phyloP scores from a whole-genome alignment of 2,797 vertebrate species.

The Micropoecilia bifurca region DNA sequence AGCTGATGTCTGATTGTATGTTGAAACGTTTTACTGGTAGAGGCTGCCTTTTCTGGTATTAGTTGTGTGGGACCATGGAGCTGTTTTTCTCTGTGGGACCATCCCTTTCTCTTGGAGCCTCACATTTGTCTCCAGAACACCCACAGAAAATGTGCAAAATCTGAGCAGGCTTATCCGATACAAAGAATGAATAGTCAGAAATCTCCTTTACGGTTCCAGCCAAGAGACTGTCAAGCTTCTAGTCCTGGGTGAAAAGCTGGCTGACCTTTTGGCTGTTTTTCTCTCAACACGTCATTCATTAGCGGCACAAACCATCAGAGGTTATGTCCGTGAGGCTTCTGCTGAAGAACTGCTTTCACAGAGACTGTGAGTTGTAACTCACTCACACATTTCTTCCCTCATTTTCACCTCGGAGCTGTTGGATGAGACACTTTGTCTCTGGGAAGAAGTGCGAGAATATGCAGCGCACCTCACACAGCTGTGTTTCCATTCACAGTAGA shows the following conservation, averaged over 20 bases:
- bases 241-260: constrained; percentile 38
- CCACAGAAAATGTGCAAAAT: constrained; percentile 58
- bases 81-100: constrained; percentile 50
- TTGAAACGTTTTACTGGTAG: constrained; percentile 9
- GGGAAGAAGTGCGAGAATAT: constrained; percentile 13
- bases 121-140: constrained; percentile 61
- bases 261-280: constrained; percentile 36
- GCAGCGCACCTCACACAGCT: neutral
- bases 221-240: constrained; percentile 38
- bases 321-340: constrained; percentile 29
- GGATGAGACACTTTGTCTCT: neutral
- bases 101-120: constrained; percentile 25
- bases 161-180: constrained; percentile 34
- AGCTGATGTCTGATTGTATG: constrained; percentile 16
- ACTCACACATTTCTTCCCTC: constrained; percentile 11
- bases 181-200: constrained; percentile 21
- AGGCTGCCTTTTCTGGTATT: constrained; percentile 5
- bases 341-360: constrained; percentile 23
- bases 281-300: constrained; percentile 46
- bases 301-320: constrained; percentile 43
- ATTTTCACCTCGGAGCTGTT: neutral
- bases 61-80: constrained; percentile 37
- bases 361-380: constrained; percentile 15
- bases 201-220: constrained; percentile 21
- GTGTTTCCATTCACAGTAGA: no score